Evolutionary conservation across 1,140 invertebrate genomes (phyloP).

Genomic region (Plutomurus gul): DNA sequence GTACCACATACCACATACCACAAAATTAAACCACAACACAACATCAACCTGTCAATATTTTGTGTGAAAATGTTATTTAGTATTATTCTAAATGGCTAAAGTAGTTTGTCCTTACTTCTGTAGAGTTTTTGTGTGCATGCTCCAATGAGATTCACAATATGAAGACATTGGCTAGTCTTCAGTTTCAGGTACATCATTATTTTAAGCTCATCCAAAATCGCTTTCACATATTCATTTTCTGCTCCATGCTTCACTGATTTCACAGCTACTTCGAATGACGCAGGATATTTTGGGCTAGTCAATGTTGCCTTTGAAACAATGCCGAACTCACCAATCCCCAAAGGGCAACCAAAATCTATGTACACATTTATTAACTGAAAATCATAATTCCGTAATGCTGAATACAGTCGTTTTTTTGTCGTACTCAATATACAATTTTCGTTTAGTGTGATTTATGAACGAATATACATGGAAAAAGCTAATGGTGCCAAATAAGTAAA

Average conservation of each 20-base stretch:
- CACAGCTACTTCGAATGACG: not conserved
- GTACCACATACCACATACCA: not conserved
- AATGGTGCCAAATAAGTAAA: not conserved
- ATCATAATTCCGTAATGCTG: no score
- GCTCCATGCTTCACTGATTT: not conserved
- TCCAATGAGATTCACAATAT: not conserved
- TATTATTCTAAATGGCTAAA: no score
- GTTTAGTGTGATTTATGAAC: not conserved
- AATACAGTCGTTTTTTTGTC: no score
- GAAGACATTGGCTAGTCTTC: not conserved
- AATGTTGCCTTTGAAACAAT: not conserved
- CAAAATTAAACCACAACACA: no score
- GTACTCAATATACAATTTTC: not conserved
- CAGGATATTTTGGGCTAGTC: not conserved
- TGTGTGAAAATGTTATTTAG: no score
- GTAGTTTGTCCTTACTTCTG: not conserved
- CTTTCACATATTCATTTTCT: not conserved
- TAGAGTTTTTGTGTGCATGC: not conserved
- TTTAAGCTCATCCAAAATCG: not conserved
- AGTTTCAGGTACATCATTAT: not conserved
- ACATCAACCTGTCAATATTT: no score
- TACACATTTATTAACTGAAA: no score
- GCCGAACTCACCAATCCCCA: not conserved
- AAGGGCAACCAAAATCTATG: no score
- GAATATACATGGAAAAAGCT: not conserved